These are phyloP conservation scores for Phania funesta DNA, from an alignment of 2,888 invertebrate species.

Conservation along the genomic window DNA sequence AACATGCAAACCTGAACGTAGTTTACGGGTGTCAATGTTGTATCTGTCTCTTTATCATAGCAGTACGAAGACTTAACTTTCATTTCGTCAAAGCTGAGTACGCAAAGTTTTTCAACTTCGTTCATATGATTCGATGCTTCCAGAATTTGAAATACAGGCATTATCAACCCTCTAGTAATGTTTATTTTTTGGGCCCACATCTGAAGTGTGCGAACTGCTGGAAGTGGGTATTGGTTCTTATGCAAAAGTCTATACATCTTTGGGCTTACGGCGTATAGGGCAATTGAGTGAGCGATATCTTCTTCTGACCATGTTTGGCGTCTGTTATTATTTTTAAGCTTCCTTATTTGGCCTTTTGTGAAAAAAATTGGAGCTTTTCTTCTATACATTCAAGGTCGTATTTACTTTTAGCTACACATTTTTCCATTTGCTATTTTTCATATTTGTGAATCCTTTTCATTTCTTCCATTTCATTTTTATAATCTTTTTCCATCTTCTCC, in stretches of 20 bases:
- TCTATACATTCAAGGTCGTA: neutral
- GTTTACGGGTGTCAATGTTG: slow-evolving; percentile 30
- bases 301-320: neutral
- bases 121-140: slow-evolving; percentile 34
- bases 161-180: slow-evolving; percentile 11
- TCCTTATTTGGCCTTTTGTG: slow-evolving; percentile 1
- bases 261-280: neutral
- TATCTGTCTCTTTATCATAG: slow-evolving; percentile 54
- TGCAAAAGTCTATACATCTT: slow-evolving; percentile 15
- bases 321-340: slow-evolving; percentile 1
- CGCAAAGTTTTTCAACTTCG: slow-evolving; percentile 52
- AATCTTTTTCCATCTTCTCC: neutral
- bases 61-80: slow-evolving; percentile 26
- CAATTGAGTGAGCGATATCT: neutral
- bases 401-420: neutral
- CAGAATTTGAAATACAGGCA: slow-evolving; percentile 54
- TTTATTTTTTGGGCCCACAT: neutral
- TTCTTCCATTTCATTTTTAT: too few species aligned
- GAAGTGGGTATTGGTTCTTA: neutral
- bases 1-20: slow-evolving; percentile 58
- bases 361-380: neutral
- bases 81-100: slow-evolving; percentile 38
- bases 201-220: slow-evolving; percentile 7
- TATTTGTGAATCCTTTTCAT: neutral
- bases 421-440: slow-evolving; percentile 1